Base-by-base conservation (phyloP, 2,888 invertebrate genomes). In the Pyrrhosoma nymphula region DNA sequence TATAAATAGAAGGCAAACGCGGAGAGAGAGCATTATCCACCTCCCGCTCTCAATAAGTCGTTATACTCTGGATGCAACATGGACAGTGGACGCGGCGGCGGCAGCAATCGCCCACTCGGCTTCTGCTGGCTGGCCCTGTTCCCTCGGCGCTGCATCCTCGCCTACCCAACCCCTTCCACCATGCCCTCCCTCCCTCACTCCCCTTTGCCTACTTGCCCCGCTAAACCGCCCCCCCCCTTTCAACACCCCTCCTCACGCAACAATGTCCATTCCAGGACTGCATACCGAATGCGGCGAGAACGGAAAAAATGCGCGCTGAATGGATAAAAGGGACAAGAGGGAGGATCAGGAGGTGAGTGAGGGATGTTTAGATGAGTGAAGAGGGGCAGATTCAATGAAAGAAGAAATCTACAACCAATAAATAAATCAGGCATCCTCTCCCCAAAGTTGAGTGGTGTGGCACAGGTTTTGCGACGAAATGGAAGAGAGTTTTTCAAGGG, bases 241-340 rank as follows among this genome's bases (percentile, higher is more conserved):
- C 88, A 88, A 6, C 88, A 8, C 14, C 91, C 91, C 91, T 63
- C 47, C 35, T 35, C 90, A 60, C n/a, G 20, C 63, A 10, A 60
- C 23, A 35, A 20, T 93, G 26, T 75, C 93, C 93, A 35, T 93
- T 93, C 69, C 63, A 39, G 91, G 63, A 63, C 14, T 39, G 89
- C 23, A 56, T n/a, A n/a, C 89, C 89, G 89, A 89, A 89, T 89
- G 55, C n/a, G 56, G 89, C 39, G 63, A 35, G 47, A 55, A 14
- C 26, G 93, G 26, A 93, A 93, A 93, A 93, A 89, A 55, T 47
- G 88, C 89, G 55, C 8, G 26, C 89, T 35, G 89, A 56, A 89
- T 26, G 89, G 89, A 89, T 26, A 89, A 26, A 89, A 35, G 47
- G 63, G 47, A 47, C 26, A n/a, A 26, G 20, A 60, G 69, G 63